Percentiles rank a stretch among this genome's conserved stretches.
phyloP scores from a whole-genome alignment of 2,113 vertebrate species.

The Paramisgurnus dabryanus region DNA sequence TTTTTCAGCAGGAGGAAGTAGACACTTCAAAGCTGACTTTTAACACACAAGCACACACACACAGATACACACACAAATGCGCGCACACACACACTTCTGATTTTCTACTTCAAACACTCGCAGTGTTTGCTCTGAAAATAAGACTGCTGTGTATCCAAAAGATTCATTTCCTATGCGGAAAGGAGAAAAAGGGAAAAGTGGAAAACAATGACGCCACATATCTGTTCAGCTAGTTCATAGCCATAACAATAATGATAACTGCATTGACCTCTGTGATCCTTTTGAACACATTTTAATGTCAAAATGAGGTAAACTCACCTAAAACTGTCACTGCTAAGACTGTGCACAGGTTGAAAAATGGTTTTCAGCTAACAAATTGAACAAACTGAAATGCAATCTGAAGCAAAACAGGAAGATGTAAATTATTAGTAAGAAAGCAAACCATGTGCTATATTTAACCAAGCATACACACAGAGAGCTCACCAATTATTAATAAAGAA shows the following conservation, averaged over 20 bases:
- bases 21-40: slow-evolving; percentile 59
- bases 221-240: slow-evolving; percentile 10
- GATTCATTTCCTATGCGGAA: slow-evolving; percentile 52
- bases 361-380: background rate
- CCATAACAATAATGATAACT: slow-evolving; percentile 25
- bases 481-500: slow-evolving; percentile 31
- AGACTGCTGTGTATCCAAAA: slow-evolving; percentile 45
- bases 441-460: slow-evolving; percentile 23
- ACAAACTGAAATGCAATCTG: background rate
- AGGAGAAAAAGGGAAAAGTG: slow-evolving; percentile 15
- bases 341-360: background rate
- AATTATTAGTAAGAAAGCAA: slow-evolving; percentile 35
- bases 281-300: background rate
- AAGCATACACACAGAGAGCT: slow-evolving; percentile 21
- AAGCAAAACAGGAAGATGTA: slow-evolving; percentile 24
- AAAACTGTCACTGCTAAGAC: background rate
- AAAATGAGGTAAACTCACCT: background rate
- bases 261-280: slow-evolving; percentile 1
- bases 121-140: slow-evolving; percentile 50
- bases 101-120: slow-evolving; percentile 52
- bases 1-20: slow-evolving; percentile 53
- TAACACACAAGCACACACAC: slow-evolving; percentile 47
- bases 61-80: slow-evolving; percentile 38
- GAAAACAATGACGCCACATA: slow-evolving; percentile 18
- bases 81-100: slow-evolving; percentile 29